Percentiles rank a stretch among this genome's conserved stretches.
phyloP scores from a whole-genome alignment of 2,113 vertebrate genomes.

The Rhizomys pruinosus region DNA sequence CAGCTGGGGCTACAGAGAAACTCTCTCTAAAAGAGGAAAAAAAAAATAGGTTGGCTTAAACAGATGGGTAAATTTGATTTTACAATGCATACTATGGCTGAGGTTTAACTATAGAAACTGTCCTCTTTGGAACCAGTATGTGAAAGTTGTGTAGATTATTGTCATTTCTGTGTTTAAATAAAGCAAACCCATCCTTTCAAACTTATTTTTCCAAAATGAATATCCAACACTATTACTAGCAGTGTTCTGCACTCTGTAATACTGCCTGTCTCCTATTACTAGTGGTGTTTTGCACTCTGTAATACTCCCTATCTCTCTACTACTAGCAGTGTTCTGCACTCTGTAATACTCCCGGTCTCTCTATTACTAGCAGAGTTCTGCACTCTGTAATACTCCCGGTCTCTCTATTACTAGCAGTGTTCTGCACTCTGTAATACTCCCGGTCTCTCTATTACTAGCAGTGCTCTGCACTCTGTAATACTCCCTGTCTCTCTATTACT shows the following conservation, averaged over 20 bases:
- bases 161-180: constrained; percentile 43
- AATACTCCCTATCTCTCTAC: constrained; percentile 8
- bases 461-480: neutral
- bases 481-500: neutral
- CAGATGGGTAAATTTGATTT: neutral
- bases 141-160: constrained; percentile 5
- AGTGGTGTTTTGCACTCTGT: neutral
- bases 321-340: too few species aligned
- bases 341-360: neutral
- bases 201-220: neutral
- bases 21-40: too few species aligned
- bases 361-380: too few species aligned
- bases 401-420: too few species aligned
- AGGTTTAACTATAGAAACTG: neutral
- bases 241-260: neutral
- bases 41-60: too few species aligned
- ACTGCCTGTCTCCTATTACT: too few species aligned
- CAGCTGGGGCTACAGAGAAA: too few species aligned
- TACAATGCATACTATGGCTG: neutral
- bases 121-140: constrained; percentile 27
- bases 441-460: neutral
- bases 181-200: constrained; percentile 9
- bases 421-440: neutral
- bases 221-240: neutral
- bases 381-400: neutral